Evolutionary conservation across 2,113 vertebrate genomes (phyloP).

Genomic region (Delphinapterus leucas): DNA sequence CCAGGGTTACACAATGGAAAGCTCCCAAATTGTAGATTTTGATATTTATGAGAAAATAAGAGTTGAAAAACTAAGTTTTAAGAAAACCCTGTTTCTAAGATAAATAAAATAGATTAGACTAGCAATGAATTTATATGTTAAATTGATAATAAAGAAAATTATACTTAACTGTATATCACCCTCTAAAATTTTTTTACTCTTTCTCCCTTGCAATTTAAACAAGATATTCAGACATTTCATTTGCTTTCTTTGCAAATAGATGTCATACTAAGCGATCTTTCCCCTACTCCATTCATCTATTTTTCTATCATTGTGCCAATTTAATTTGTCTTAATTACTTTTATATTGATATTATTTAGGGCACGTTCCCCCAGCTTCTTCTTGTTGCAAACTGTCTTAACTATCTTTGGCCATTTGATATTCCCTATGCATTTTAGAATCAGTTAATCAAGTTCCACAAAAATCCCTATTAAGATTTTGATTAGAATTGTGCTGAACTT

Average conservation of each 20-base stretch:
- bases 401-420: neutral
- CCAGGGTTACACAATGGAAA: constrained; percentile 8
- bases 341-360: neutral
- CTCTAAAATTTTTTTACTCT: neutral
- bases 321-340: neutral
- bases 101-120: neutral
- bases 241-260: neutral
- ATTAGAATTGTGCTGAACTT: neutral
- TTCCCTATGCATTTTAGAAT: constrained; percentile 9
- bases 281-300: neutral
- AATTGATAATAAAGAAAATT: neutral
- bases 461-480: neutral
- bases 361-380: neutral
- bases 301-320: neutral
- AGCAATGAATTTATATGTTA: neutral
- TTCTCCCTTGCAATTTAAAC: neutral
- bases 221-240: neutral
- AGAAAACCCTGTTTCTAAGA: neutral
- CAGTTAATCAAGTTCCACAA: neutral
- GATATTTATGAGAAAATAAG: neutral
- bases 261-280: neutral
- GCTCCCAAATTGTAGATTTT: neutral
- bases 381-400: neutral
- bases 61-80: constrained; percentile 6
- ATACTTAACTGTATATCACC: neutral